Evolutionary conservation across 1,140 invertebrate species (phyloP).

Genomic region (Achroia grisella): DNA sequence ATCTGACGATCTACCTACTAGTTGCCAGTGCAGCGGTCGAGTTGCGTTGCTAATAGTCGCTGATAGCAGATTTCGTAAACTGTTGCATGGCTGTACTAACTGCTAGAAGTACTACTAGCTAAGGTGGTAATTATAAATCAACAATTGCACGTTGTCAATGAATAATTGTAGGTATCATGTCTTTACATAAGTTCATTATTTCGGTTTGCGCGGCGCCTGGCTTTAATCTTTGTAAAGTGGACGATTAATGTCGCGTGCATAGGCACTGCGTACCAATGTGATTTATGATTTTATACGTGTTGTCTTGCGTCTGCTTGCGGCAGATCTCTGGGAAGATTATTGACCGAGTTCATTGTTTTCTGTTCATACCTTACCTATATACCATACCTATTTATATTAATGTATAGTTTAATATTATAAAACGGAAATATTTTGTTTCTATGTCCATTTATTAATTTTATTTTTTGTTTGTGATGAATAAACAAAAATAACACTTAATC

Average conservation of each 20-base stretch:
- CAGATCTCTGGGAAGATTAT: no score
- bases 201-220: neutral
- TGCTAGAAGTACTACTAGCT: constrained; percentile 8
- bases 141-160: constrained; percentile 48
- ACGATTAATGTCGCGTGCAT: constrained; percentile 31
- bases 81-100: constrained; percentile 9
- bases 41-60: constrained; percentile 20
- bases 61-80: constrained; percentile 27
- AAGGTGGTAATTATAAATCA: constrained; percentile 25
- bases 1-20: no score
- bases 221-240: constrained; percentile 19
- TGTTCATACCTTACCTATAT: no score
- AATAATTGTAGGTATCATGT: constrained; percentile 47
- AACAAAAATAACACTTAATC: no score
- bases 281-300: constrained; percentile 25
- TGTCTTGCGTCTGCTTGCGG: no score
- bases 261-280: constrained; percentile 10
- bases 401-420: no score
- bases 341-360: no score
- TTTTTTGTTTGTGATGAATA: no score
- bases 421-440: no score
- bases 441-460: no score
- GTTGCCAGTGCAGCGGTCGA: neutral
- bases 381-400: no score
- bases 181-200: constrained; percentile 31